phyloP scores from a whole-genome alignment of 2,797 vertebrate genomes.

The Thalassophryne amazonica region DNA sequence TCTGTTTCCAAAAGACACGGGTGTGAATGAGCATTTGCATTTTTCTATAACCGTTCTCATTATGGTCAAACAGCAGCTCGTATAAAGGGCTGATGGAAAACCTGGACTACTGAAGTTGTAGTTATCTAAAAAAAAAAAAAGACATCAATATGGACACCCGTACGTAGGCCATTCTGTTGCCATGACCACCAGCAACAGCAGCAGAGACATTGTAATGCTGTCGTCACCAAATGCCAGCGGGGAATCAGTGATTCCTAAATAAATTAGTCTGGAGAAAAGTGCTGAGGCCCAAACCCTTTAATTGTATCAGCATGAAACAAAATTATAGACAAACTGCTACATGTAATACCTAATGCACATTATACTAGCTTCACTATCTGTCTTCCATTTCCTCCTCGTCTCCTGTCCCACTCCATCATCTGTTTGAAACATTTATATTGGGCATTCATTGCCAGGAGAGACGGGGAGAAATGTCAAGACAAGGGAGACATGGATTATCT shows the following conservation, averaged over 20 bases:
- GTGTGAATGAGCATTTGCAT: too few species aligned
- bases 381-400: slow-evolving; percentile 8
- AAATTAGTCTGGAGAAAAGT: slow-evolving; percentile 60
- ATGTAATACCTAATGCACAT: slow-evolving; percentile 43
- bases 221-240: slow-evolving; percentile 14
- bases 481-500: slow-evolving; percentile 51
- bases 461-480: slow-evolving; percentile 64
- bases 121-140: slow-evolving; percentile 15
- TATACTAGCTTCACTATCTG: not conserved
- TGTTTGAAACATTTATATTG: slow-evolving; percentile 49
- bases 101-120: slow-evolving; percentile 9
- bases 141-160: slow-evolving; percentile 53
- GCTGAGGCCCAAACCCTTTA: slow-evolving; percentile 57
- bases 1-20: too few species aligned
- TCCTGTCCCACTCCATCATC: slow-evolving; percentile 35
- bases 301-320: slow-evolving; percentile 62
- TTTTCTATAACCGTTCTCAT: not conserved
- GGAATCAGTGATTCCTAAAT: slow-evolving; percentile 51
- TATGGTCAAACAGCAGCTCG: slow-evolving; percentile 26
- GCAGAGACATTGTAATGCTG: not conserved
- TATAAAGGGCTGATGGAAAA: slow-evolving; percentile 25
- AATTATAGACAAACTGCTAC: slow-evolving; percentile 37
- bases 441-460: slow-evolving; percentile 49
- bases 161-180: slow-evolving; percentile 52
- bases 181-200: slow-evolving; percentile 49